These are phyloP conservation scores for Protobothrops flavoviridis DNA, from an alignment of 2,113 vertebrate genomes.

Conservation along the genomic window DNA sequence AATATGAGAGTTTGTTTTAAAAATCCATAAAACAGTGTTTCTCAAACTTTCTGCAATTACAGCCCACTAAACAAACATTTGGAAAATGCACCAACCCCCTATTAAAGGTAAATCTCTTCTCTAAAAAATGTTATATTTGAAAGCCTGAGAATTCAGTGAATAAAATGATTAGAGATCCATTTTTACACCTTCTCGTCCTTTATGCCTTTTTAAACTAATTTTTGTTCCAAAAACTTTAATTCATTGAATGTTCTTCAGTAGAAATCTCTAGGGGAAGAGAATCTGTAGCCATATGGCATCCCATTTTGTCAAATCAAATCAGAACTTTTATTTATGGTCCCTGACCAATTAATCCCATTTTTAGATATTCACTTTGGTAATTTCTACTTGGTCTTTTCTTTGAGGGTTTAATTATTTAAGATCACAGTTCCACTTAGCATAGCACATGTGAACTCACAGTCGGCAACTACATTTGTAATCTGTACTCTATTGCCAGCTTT, in stretches of 20 bases:
- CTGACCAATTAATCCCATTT: neutral
- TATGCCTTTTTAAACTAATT: neutral
- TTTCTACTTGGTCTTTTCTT: neutral
- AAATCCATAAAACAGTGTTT: neutral
- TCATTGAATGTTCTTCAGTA: neutral
- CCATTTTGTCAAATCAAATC: neutral
- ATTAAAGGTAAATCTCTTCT: neutral
- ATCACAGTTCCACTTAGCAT: neutral
- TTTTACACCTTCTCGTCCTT: neutral
- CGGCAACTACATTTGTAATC: neutral
- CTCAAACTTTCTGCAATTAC: neutral
- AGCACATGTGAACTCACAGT: neutral
- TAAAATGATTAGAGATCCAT: neutral
- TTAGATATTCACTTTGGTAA: neutral
- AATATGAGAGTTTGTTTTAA: neutral
- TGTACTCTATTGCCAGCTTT: neutral
- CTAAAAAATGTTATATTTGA: neutral
- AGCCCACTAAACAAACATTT: neutral
- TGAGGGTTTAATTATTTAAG: neutral
- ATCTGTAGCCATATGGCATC: neutral
- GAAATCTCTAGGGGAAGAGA: neutral
- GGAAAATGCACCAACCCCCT: neutral
- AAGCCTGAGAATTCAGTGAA: neutral
- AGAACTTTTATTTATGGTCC: neutral
- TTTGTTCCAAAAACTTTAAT: neutral